These are phyloP conservation scores for Sitobion miscanthi DNA, from an alignment of 1,140 invertebrate species.

Conservation along the genomic window DNA sequence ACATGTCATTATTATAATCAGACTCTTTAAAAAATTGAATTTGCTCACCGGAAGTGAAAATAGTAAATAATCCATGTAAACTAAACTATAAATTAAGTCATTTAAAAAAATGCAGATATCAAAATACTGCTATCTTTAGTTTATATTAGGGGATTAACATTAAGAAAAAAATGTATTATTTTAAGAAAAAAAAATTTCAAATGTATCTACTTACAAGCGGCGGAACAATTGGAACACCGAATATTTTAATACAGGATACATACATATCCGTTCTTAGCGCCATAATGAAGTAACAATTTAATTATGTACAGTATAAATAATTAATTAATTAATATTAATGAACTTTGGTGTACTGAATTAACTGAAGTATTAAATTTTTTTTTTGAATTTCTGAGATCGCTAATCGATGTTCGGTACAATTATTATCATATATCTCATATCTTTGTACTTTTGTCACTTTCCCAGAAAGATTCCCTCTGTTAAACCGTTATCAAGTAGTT, in stretches of 20 bases:
- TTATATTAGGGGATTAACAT: neutral
- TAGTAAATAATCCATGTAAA: neutral
- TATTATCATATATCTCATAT: neutral
- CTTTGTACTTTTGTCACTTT: neutral
- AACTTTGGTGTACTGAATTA: neutral
- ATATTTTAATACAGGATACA: slow-evolving; percentile 48
- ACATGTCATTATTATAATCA: neutral
- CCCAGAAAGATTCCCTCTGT: neutral
- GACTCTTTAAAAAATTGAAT: neutral
- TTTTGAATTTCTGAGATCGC: neutral
- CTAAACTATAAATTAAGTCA: neutral
- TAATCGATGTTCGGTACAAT: neutral
- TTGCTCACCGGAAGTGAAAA: neutral
- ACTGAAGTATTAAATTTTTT: neutral
- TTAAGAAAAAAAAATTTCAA: neutral
- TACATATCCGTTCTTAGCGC: neutral
- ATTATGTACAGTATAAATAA: neutral
- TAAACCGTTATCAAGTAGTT: neutral
- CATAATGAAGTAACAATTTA: neutral
- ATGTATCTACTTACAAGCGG: slow-evolving; percentile 37
- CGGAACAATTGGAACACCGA: slow-evolving; percentile 29
- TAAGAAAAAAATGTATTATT: neutral
- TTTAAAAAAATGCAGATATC: neutral
- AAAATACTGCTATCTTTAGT: neutral
- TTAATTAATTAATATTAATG: neutral